A percentile compares a stretch with the other conserved stretches of the same genome.
Evolutionary conservation across 1,140 invertebrate species (phyloP).

Genomic region (Caerostris extrusa): DNA sequence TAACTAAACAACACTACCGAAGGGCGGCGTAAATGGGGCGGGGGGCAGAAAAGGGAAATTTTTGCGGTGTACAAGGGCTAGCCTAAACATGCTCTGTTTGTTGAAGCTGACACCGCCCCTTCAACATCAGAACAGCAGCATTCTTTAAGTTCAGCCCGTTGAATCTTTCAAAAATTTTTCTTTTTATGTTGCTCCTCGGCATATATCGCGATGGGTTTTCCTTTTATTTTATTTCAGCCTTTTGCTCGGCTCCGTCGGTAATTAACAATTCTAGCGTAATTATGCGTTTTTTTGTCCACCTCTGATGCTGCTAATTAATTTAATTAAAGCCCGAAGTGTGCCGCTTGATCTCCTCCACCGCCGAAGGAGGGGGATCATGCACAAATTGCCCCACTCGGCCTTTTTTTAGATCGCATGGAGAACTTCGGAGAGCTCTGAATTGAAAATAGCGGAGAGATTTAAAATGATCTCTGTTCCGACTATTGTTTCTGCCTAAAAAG

Average conservation of each 20-base stretch:
- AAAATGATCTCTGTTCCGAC: too few relatives aligned
- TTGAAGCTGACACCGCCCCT: constrained; percentile 65
- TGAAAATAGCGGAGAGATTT: too few relatives aligned
- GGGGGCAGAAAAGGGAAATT: neutral
- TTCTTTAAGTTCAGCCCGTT: constrained; percentile 67
- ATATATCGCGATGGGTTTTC: constrained; percentile 44
- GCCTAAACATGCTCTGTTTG: constrained; percentile 74
- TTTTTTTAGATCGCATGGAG: too few relatives aligned
- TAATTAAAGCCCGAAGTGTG: constrained; percentile 77
- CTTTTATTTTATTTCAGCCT: constrained; percentile 71
- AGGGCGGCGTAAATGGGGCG: neutral
- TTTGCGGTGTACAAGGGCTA: constrained; percentile 67
- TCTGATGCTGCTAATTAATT: constrained; percentile 77
- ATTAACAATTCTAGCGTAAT: constrained; percentile 77
- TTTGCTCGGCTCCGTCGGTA: constrained; percentile 69
- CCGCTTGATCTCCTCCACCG: constrained; percentile 72
- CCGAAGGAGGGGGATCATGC: neutral
- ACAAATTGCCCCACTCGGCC: neutral
- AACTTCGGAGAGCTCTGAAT: too few relatives aligned
- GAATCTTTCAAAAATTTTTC: constrained; percentile 75
- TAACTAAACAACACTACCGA: constrained; percentile 43
- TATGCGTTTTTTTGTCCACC: constrained; percentile 76
- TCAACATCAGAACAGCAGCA: constrained; percentile 55
- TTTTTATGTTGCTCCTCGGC: constrained; percentile 34
- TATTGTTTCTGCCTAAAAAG: too few relatives aligned